These are phyloP conservation scores for Gila orcuttii DNA, from an alignment of 2,113 vertebrate species.

Conservation along the genomic window DNA sequence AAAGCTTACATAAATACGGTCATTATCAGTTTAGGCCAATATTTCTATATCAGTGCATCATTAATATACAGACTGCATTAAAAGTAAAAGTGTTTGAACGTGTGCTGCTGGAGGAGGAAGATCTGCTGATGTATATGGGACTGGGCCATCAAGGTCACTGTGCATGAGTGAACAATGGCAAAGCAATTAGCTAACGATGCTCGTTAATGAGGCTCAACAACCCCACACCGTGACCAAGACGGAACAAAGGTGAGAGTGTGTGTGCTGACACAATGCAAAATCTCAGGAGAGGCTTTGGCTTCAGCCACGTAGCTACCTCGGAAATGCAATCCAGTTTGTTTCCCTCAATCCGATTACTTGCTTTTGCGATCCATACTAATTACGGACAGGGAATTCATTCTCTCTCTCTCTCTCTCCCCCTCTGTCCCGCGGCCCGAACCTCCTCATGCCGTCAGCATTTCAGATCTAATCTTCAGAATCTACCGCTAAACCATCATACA, in stretches of 20 bases:
- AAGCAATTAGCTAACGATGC: conserved; percentile 74
- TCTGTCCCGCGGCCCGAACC: background rate
- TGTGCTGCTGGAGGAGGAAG: background rate
- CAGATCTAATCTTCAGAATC: conserved; percentile 18
- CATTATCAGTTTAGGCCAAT: background rate
- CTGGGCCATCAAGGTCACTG: conserved; percentile 65
- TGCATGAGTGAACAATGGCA: conserved; percentile 66
- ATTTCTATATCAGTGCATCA: background rate
- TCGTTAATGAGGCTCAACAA: conserved; percentile 67
- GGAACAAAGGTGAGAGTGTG: conserved; percentile 35
- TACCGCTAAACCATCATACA: background rate
- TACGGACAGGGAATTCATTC: conserved; percentile 62
- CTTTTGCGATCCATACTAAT: conserved; percentile 78
- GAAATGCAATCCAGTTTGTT: conserved; percentile 75
- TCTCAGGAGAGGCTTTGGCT: conserved; percentile 61
- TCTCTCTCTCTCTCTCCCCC: background rate
- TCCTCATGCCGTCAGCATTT: background rate
- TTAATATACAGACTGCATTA: background rate
- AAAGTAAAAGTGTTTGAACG: background rate
- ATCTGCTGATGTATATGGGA: background rate
- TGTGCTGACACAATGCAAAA: conserved; percentile 53
- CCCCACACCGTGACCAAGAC: conserved; percentile 48
- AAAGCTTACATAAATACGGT: background rate
- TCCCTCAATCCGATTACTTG: conserved; percentile 78
- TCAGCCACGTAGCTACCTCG: conserved; percentile 56